Base-by-base conservation (phyloP, 2,888 invertebrate species). In the Tanypteryx hageni region DNA sequence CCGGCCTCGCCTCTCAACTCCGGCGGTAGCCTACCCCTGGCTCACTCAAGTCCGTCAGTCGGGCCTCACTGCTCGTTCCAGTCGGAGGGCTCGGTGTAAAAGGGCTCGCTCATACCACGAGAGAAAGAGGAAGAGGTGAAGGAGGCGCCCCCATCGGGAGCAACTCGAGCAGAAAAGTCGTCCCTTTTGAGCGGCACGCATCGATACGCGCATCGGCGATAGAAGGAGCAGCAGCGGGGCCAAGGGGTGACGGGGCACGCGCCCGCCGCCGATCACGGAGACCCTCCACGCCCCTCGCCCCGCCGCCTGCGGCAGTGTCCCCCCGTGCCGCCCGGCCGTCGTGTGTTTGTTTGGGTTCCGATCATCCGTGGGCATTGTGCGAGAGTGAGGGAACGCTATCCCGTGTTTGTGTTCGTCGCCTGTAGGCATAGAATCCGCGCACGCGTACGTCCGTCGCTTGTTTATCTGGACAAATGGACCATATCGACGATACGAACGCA, bases 41-140 rank as follows among this genome's bases (percentile, higher is more conserved):
- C 89, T 89, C 89, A 86, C 86, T 86, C 31, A 86, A 86, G 61
- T 86, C 86, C 86, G 86, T 86, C 86, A 89, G 89, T 89, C 89
- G 89, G 89, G 89, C 64, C 89, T 89, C 86, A 86, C 86, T 86
- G 86, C 86, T 85, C 86, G 86, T 86, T 64, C 68, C 89, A 68
- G 89, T 64, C 64, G 89, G 89, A 86, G 86, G 31, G 86, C 89
- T 64, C 64, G 44, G 89, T 89, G 86, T 61, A 85, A 86, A 61
- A 61, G 59, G 58, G 57, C 86, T 61, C 27, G 14, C n/a, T 22
- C 22, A 18, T 57, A n/a, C 58, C 0, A 44, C 44, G 44, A 44
- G 44, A 44, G 44, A 44, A 5, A 44, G 44, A 44, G 44, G 5
- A 44, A 68, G 68, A 68, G 68, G 64, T 16, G 57, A 22, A n/a